phyloP scores from a whole-genome alignment of 2,888 invertebrate species.

The Baronia brevicornis region DNA sequence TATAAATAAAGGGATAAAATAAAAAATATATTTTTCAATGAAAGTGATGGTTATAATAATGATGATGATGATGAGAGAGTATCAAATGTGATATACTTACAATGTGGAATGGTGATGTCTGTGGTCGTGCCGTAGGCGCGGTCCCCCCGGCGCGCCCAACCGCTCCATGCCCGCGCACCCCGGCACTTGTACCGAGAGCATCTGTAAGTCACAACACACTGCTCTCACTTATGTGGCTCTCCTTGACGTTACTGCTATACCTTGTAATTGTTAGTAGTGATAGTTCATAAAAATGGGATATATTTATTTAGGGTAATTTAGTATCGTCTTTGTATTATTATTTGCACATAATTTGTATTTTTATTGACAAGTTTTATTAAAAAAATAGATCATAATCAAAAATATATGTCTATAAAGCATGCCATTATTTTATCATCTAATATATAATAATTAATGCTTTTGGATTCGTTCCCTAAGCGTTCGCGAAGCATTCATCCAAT shows the following conservation, averaged over 20 bases:
- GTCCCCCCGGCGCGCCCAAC: constrained; percentile 77
- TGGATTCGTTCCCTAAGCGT: no score
- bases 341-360: no score
- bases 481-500: no score
- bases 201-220: constrained; percentile 77
- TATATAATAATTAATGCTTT: no score
- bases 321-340: not conserved
- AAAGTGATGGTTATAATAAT: no score
- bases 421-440: no score
- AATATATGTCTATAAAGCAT: no score
- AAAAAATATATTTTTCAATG: no score
- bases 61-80: not conserved
- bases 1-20: no score
- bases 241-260: constrained; percentile 41
- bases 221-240: constrained; percentile 74
- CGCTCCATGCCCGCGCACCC: constrained; percentile 84
- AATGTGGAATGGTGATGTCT: constrained; percentile 69
- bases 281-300: not conserved
- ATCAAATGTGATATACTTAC: constrained; percentile 38
- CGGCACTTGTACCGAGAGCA: constrained; percentile 84
- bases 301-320: constrained; percentile 1
- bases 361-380: no score
- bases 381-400: no score
- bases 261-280: constrained; percentile 8
- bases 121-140: constrained; percentile 76